A percentile compares a stretch with the other conserved stretches of the same genome.
Conservation (phyloP, 1,140 invertebrate genomes). For the Brachionus angularis region DNA sequence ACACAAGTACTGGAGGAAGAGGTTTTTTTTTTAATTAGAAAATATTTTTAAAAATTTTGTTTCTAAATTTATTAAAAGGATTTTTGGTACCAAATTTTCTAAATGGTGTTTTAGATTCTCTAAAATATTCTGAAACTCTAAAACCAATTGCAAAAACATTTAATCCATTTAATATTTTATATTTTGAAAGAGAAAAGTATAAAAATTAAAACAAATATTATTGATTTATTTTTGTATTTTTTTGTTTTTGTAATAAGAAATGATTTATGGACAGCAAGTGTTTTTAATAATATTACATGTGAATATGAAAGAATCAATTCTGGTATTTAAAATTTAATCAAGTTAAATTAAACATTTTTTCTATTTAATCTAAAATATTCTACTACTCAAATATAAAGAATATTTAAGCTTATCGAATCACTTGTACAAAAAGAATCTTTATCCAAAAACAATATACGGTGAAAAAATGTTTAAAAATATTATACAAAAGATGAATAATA, state of each 20-base stretch:
- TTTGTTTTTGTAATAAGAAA: background rate
- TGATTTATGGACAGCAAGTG: background rate
- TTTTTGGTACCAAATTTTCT: constrained; percentile 38
- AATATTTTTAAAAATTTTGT: constrained; percentile 6
- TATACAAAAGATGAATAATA: background rate
- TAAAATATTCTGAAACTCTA: background rate
- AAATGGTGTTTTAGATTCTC: background rate
- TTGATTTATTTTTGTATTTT: background rate
- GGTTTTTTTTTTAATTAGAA: constrained; percentile 9
- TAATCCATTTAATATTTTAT: constrained; percentile 38
- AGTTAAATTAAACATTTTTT: no score
- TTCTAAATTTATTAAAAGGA: no score
- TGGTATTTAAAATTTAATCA: no score
- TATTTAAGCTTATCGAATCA: constrained; percentile 38
- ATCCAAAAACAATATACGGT: constrained; percentile 29
- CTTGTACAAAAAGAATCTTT: background rate
- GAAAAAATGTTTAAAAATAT: constrained; percentile 26
- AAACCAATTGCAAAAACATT: background rate
- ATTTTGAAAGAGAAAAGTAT: constrained; percentile 36
- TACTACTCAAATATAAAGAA: no score
- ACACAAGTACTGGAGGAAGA: background rate
- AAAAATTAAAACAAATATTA: background rate
- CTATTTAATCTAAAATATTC: no score
- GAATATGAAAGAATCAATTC: no score
- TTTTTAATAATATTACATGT: constrained; percentile 15